phyloP scores from a whole-genome alignment of 2,113 vertebrate genomes.

The Aythya baeri region DNA sequence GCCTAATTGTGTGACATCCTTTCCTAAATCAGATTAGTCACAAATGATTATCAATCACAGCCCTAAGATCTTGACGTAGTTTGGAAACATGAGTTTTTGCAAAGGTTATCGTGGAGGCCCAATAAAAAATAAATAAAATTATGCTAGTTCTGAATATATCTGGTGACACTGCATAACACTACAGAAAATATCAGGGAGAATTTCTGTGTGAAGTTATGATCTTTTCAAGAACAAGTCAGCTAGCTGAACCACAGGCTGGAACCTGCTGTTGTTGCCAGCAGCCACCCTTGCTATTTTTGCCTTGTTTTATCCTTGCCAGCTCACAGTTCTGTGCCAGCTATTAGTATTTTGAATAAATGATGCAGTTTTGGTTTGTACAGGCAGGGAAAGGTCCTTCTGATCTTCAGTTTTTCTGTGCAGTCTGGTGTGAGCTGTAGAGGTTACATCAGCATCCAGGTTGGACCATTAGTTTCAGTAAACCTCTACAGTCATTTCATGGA shows the following conservation, averaged over 20 bases:
- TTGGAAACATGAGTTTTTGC: constrained; percentile 36
- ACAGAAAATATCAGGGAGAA: neutral
- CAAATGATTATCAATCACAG: constrained; percentile 36
- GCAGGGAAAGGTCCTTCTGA: neutral
- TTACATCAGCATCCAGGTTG: neutral
- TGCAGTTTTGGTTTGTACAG: neutral
- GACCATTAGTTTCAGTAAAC: neutral
- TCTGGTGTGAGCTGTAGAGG: neutral
- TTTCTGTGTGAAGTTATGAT: neutral
- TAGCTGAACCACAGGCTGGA: neutral
- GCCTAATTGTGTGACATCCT: constrained; percentile 20
- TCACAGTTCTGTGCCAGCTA: neutral
- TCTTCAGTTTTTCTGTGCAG: neutral
- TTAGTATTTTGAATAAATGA: neutral
- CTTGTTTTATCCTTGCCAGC: neutral
- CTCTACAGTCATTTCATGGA: neutral
- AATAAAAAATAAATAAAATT: neutral
- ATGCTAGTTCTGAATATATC: neutral
- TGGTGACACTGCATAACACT: constrained; percentile 18
- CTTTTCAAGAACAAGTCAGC: neutral
- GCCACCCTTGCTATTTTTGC: neutral
- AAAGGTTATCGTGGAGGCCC: neutral
- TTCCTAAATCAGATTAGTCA: constrained; percentile 62
- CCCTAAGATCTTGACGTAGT: neutral
- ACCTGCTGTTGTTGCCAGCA: neutral